A percentile compares a stretch with the other conserved stretches of the same genome.
Conservation (phyloP, 2,113 vertebrate species). For the Paralichthys olivaceus region DNA sequence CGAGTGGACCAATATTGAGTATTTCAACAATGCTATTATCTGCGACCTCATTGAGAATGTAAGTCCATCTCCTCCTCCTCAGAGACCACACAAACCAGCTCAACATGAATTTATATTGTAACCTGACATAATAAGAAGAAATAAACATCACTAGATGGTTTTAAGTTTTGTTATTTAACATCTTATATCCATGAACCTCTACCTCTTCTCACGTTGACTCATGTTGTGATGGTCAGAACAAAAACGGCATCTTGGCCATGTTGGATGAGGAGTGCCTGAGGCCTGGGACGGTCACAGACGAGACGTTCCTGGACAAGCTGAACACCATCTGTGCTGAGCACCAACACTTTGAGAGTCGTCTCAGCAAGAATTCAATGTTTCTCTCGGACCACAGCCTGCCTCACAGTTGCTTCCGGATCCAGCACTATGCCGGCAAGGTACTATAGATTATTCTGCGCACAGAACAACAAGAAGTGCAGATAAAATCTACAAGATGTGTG, state of each 20-base stretch:
- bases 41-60: conserved; percentile 99
- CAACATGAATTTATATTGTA: background rate
- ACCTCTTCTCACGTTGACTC: background rate
- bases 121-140: background rate
- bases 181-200: background rate
- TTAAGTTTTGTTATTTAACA: background rate
- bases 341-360: conserved; percentile 97
- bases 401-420: conserved; percentile 97
- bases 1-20: conserved; percentile 98
- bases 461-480: background rate
- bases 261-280: conserved; percentile 96
- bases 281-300: conserved; percentile 94
- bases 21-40: conserved; percentile 98
- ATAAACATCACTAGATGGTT: background rate
- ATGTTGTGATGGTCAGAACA: conserved; percentile 68
- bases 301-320: conserved; percentile 96
- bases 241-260: conserved; percentile 98
- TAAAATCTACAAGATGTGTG: background rate
- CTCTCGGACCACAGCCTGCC: conserved; percentile 95
- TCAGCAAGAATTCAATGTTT: conserved; percentile 95
- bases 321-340: conserved; percentile 96
- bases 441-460: background rate
- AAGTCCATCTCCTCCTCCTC: conserved; percentile 77
- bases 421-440: conserved; percentile 98
- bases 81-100: background rate